A percentile compares a stretch with the other conserved stretches of the same genome.
These are phyloP conservation scores for Onychorhynchus coronatus DNA, from an alignment of 2,113 vertebrate species.

Conservation along the genomic window DNA sequence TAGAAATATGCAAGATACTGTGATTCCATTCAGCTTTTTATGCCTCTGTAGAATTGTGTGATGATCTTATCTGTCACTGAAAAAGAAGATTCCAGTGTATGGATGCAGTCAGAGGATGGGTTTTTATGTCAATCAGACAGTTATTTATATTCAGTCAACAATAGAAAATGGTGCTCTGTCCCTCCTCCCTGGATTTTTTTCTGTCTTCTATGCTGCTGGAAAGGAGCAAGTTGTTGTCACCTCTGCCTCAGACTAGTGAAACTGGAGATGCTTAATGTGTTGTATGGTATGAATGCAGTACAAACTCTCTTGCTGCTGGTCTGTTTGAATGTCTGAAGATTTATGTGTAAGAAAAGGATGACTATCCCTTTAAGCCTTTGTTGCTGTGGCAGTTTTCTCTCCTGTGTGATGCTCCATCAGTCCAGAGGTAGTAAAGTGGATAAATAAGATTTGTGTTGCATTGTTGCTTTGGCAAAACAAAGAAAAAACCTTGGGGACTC, in stretches of 20 bases:
- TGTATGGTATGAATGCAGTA: neutral
- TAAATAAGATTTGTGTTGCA: neutral
- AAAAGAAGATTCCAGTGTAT: neutral
- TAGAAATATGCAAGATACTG: neutral
- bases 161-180: neutral
- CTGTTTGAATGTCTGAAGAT: neutral
- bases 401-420: neutral
- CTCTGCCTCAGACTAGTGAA: neutral
- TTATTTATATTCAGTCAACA: constrained; percentile 26
- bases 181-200: neutral
- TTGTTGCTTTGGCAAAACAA: neutral
- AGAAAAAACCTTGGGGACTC: neutral
- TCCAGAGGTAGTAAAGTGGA: neutral
- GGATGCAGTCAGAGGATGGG: neutral
- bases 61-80: neutral
- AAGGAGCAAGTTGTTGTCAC: neutral
- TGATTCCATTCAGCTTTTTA: neutral
- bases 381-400: neutral
- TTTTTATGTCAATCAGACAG: constrained; percentile 1
- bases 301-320: neutral
- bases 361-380: neutral
- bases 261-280: neutral
- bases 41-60: neutral
- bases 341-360: neutral
- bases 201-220: neutral